Conservation (phyloP, 2,113 vertebrate genomes). For the Polypterus bichir region DNA sequence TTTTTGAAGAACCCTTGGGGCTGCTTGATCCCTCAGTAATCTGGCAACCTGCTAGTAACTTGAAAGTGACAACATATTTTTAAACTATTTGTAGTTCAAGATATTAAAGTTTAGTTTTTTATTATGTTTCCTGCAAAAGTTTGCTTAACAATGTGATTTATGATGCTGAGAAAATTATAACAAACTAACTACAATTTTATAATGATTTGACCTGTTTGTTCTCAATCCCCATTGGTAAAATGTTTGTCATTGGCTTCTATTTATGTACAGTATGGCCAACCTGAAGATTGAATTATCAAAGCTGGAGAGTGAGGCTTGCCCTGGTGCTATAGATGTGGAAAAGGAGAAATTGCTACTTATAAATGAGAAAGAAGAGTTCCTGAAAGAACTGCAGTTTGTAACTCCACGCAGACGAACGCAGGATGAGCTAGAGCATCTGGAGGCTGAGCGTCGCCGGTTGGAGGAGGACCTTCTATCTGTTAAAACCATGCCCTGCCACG, state of each 20-base stretch:
- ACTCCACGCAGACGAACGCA: constrained; percentile 47
- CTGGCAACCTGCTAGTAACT: too few relatives aligned
- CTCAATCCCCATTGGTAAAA: background rate
- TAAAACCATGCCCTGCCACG: constrained; percentile 47
- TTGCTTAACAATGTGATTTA: too few relatives aligned
- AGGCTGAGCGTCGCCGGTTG: constrained; percentile 53
- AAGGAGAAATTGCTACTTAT: constrained; percentile 66
- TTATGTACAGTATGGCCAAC: constrained; percentile 61
- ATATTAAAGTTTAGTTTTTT: too few relatives aligned
- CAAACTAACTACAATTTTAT: too few relatives aligned
- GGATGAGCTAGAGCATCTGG: constrained; percentile 51
- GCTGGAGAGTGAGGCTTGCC: constrained; percentile 61
- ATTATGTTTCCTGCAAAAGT: too few relatives aligned
- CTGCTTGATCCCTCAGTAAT: too few relatives aligned
- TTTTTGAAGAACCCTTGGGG: too few relatives aligned
- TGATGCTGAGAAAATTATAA: too few relatives aligned
- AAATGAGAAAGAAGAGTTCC: constrained; percentile 65
- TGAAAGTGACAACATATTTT: too few relatives aligned
- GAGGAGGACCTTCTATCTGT: constrained; percentile 58
- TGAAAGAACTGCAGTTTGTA: constrained; percentile 68
- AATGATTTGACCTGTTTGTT: too few relatives aligned
- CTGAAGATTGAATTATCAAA: constrained; percentile 69
- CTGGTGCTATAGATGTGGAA: constrained; percentile 58
- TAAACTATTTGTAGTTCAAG: too few relatives aligned
- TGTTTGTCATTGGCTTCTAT: constrained; percentile 13